Conservation (phyloP, 2,888 invertebrate genomes). For the Tenthredo notha region DNA sequence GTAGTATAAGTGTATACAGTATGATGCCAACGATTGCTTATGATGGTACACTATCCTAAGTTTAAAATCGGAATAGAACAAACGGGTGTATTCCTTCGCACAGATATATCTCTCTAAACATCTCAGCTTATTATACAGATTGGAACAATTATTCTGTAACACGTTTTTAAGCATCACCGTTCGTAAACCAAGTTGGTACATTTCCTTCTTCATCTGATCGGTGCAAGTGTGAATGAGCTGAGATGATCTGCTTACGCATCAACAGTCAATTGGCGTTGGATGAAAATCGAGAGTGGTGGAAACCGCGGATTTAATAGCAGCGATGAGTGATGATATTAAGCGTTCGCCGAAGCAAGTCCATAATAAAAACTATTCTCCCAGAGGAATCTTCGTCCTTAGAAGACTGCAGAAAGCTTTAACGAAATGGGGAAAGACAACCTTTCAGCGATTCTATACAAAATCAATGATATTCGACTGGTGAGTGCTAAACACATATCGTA, state of each 20-base stretch:
- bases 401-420: not conserved
- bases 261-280: not conserved
- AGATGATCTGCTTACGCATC: conserved; percentile 20
- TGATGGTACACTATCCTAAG: no score
- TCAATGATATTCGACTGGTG: conserved; percentile 88
- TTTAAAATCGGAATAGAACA: no score
- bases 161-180: no score
- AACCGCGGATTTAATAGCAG: not conserved
- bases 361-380: not conserved
- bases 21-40: no score
- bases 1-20: no score
- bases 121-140: no score
- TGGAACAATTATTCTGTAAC: no score
- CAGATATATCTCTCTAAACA: no score
- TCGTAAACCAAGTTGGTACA: not conserved
- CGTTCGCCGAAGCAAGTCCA: conserved; percentile 1
- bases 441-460: conserved; percentile 86
- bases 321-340: conserved; percentile 17
- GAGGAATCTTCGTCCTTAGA: not conserved
- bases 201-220: not conserved
- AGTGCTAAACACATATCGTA: conserved; percentile 72
- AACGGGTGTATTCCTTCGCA: no score
- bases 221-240: not conserved
- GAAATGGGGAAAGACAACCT: conserved; percentile 83
- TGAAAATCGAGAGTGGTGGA: conserved; percentile 4